Evolutionary conservation across 2,888 invertebrate genomes (phyloP).

Genomic region (Hedya salicella): DNA sequence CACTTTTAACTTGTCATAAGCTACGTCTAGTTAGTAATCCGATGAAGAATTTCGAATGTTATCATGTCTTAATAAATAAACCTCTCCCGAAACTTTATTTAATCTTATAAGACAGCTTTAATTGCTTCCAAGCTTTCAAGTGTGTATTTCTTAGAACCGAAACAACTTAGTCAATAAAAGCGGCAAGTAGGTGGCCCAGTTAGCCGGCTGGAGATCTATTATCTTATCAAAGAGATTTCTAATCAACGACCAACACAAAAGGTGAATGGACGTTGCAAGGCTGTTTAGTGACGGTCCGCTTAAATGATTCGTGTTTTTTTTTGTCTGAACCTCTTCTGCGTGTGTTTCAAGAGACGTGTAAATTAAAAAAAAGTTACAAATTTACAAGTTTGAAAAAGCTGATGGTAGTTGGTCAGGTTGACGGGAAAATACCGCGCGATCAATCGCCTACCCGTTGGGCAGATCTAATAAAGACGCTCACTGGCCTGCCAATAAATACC

Average conservation of each 20-base stretch:
- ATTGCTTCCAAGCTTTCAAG: slow-evolving; percentile 15
- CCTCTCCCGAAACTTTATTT: not conserved
- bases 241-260: slow-evolving; percentile 23
- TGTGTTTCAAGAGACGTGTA: too few species aligned
- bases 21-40: too few species aligned
- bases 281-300: slow-evolving; percentile 18
- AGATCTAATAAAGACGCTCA: too few species aligned
- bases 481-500: too few species aligned
- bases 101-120: not conserved
- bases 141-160: slow-evolving; percentile 9
- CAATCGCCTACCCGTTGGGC: too few species aligned
- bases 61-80: not conserved
- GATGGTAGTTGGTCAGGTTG: too few species aligned
- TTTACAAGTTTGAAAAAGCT: too few species aligned
- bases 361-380: too few species aligned
- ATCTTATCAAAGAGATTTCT: slow-evolving; percentile 38
- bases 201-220: slow-evolving; percentile 24
- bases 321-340: too few species aligned
- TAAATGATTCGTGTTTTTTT: slow-evolving; percentile 17
- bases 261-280: slow-evolving; percentile 37
- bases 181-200: slow-evolving; percentile 29
- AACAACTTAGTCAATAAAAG: slow-evolving; percentile 10
- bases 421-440: too few species aligned
- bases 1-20: too few species aligned
- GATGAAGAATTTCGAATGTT: not conserved